Evolutionary conservation across 1,140 invertebrate genomes (phyloP).

Genomic region (Danaus melanippus): DNA sequence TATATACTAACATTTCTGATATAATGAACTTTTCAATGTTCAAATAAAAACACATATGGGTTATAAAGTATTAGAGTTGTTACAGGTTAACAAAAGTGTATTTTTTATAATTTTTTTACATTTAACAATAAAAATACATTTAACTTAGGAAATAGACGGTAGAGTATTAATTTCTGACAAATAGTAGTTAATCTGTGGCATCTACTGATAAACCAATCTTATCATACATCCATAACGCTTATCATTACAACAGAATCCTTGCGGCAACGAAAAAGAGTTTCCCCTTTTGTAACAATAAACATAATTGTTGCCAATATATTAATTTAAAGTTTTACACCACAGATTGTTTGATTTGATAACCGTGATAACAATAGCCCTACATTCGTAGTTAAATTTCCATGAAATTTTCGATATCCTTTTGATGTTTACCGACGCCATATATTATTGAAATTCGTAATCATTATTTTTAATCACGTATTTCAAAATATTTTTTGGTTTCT

Average conservation of each 20-base stretch:
- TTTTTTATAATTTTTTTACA: no score
- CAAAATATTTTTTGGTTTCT: no score
- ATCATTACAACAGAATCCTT: constrained; percentile 31
- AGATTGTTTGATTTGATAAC: constrained; percentile 28
- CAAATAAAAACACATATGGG: no score
- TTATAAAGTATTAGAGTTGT: no score
- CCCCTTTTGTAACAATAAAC: constrained; percentile 30
- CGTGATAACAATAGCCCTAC: constrained; percentile 13
- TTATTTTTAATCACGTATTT: no score
- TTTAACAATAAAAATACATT: no score
- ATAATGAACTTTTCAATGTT: no score
- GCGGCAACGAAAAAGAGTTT: constrained; percentile 39
- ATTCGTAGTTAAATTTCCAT: constrained; percentile 23
- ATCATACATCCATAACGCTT: constrained; percentile 26
- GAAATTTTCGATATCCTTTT: constrained; percentile 22
- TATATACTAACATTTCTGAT: no score
- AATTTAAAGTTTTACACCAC: constrained; percentile 31
- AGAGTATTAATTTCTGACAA: constrained; percentile 10
- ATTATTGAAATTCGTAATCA: no score
- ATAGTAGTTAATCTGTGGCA: constrained; percentile 39
- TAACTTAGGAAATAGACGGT: not conserved
- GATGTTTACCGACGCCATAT: constrained; percentile 17
- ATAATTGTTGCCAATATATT: constrained; percentile 32
- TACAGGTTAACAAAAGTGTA: no score
- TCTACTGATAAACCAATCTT: constrained; percentile 35